Conservation (phyloP, 2,797 vertebrate species). For the Parotocinclus haroldoi region DNA sequence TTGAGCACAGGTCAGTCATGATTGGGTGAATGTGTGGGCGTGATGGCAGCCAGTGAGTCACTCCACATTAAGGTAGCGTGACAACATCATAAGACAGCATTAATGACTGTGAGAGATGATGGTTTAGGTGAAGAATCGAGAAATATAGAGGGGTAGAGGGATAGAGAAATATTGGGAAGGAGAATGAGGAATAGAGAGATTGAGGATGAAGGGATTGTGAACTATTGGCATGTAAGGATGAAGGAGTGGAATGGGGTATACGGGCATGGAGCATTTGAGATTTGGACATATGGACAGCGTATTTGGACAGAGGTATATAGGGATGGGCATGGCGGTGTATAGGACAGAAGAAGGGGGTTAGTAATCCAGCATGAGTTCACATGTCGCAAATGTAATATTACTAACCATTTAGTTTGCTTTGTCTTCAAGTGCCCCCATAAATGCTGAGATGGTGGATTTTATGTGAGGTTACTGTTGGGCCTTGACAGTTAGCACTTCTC, state of each 20-base stretch:
- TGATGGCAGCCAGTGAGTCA: constrained; percentile 49
- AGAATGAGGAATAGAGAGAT: constrained; percentile 53
- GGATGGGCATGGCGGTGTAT: too few species aligned
- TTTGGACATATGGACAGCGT: not conserved
- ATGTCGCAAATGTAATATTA: too few species aligned
- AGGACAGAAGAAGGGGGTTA: too few species aligned
- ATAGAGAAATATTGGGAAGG: constrained; percentile 25
- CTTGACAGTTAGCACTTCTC: too few species aligned
- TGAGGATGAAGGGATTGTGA: constrained; percentile 24
- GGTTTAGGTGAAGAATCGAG: constrained; percentile 40
- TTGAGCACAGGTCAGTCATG: constrained; percentile 43
- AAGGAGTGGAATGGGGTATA: constrained; percentile 18
- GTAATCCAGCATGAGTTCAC: too few species aligned
- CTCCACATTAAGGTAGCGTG: constrained; percentile 72
- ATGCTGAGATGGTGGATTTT: too few species aligned
- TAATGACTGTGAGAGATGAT: constrained; percentile 74
- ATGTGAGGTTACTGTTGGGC: too few species aligned
- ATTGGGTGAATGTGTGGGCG: constrained; percentile 47
- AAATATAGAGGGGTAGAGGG: constrained; percentile 21
- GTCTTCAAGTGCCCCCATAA: too few species aligned
- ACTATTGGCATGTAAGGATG: constrained; percentile 21
- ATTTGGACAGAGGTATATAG: constrained; percentile 1
- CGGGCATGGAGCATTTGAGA: not conserved
- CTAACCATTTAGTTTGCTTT: too few species aligned
- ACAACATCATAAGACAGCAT: constrained; percentile 76